phyloP scores from a whole-genome alignment of 2,797 vertebrate genomes.

The Notolepis coatsorum region DNA sequence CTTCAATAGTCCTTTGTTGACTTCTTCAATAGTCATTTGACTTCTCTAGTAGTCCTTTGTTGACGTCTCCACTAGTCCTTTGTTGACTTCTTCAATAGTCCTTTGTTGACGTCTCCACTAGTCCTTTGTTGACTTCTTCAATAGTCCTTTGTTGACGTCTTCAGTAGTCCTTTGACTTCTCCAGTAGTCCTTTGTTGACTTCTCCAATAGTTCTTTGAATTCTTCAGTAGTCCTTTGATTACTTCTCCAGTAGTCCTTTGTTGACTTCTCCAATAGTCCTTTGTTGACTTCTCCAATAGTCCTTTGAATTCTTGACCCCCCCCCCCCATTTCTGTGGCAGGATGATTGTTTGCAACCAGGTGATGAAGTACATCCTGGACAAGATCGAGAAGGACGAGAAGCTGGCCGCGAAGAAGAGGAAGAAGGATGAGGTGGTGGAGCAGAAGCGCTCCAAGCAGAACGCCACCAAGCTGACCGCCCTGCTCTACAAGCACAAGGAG shows the following conservation, averaged over 20 bases:
- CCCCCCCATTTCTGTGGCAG: constrained; percentile 68
- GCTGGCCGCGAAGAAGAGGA: constrained; percentile 96
- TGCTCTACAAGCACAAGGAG: constrained; percentile 98
- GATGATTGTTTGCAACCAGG: constrained; percentile 99
- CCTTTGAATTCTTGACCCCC: background rate
- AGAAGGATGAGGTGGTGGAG: constrained; percentile 95
- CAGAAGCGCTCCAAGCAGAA: constrained; percentile 97
- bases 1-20: no score
- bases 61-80: no score
- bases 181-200: background rate
- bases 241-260: background rate
- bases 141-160: no score
- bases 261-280: background rate
- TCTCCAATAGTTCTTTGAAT: background rate
- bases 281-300: background rate
- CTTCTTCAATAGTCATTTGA: no score
- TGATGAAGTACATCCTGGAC: constrained; percentile 98
- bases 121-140: no score
- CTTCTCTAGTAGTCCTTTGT: no score
- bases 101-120: no score
- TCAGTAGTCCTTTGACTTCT: no score
- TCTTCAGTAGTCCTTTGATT: background rate
- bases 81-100: no score
- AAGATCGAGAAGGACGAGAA: constrained; percentile 99
- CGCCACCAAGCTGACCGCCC: constrained; percentile 92